Percentiles rank a stretch among this genome's conserved stretches.
Evolutionary conservation across 2,888 invertebrate species (phyloP).

Genomic region (Camponotus fellah): DNA sequence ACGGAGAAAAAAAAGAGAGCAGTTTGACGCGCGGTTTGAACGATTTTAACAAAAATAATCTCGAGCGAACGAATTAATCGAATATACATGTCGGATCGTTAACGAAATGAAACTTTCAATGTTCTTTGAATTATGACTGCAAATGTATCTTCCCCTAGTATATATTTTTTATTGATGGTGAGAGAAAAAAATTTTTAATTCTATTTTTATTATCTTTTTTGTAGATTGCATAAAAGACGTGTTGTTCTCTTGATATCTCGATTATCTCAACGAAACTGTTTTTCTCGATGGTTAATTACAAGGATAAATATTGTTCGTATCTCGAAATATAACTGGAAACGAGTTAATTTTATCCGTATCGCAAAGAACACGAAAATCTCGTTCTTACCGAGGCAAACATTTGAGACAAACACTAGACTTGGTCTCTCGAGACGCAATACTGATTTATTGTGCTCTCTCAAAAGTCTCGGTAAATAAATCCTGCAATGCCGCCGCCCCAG

Average conservation of each 20-base stretch:
- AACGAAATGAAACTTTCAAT: no score
- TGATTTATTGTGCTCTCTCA: slow-evolving; percentile 41
- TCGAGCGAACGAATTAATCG: no score
- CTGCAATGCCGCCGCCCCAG: slow-evolving; percentile 9
- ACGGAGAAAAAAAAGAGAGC: neutral
- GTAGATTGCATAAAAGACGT: neutral
- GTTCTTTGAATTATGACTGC: no score
- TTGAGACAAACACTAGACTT: slow-evolving; percentile 40
- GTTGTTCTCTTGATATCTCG: neutral
- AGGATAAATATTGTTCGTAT: neutral
- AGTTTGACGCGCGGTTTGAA: neutral
- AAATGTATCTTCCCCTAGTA: no score
- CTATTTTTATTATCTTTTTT: neutral
- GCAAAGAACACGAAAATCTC: slow-evolving; percentile 37
- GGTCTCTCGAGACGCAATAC: slow-evolving; percentile 33
- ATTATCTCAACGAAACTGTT: neutral
- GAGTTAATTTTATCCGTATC: slow-evolving; percentile 41
- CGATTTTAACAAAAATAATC: neutral
- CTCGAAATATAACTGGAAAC: slow-evolving; percentile 18
- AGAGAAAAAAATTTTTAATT: no score
- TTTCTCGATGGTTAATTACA: neutral
- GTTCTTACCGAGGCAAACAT: slow-evolving; percentile 39
- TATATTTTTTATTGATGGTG: no score
- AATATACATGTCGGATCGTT: no score
- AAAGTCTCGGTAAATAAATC: slow-evolving; percentile 38